Percentiles rank a stretch among this genome's conserved stretches.
phyloP scores from a whole-genome alignment of 2,113 vertebrate species.

The Triplophysa dalaica region DNA sequence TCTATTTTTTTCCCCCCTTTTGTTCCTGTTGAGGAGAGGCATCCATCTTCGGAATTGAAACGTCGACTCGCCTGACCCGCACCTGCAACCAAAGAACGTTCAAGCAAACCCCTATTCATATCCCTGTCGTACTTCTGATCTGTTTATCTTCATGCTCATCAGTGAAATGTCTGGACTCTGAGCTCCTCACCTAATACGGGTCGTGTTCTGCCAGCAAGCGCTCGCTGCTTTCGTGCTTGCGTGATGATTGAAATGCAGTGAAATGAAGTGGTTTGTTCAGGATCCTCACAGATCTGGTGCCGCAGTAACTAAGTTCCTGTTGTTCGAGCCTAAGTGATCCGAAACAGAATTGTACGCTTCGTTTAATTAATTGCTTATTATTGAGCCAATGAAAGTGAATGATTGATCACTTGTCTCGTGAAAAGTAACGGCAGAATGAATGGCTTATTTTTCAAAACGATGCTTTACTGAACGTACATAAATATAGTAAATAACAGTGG shows the following conservation, averaged over 20 bases:
- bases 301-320: neutral
- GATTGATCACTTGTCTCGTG: neutral
- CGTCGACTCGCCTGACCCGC: constrained; percentile 73
- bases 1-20: constrained; percentile 63
- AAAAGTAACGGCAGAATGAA: neutral
- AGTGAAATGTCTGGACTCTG: constrained; percentile 35
- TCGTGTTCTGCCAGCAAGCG: constrained; percentile 9
- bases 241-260: constrained; percentile 3
- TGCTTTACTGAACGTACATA: neutral
- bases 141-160: constrained; percentile 49
- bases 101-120: constrained; percentile 62
- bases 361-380: neutral
- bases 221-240: constrained; percentile 16
- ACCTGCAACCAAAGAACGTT: constrained; percentile 67
- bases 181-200: constrained; percentile 15
- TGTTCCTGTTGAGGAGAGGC: constrained; percentile 66
- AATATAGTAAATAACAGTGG: neutral
- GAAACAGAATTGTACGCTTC: neutral
- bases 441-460: neutral
- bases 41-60: constrained; percentile 82
- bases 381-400: neutral
- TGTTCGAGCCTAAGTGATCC: neutral
- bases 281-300: neutral
- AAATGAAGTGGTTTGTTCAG: neutral
- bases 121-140: constrained; percentile 49